phyloP scores from a whole-genome alignment of 2,888 invertebrate genomes.

The Auanema freiburgensis region DNA sequence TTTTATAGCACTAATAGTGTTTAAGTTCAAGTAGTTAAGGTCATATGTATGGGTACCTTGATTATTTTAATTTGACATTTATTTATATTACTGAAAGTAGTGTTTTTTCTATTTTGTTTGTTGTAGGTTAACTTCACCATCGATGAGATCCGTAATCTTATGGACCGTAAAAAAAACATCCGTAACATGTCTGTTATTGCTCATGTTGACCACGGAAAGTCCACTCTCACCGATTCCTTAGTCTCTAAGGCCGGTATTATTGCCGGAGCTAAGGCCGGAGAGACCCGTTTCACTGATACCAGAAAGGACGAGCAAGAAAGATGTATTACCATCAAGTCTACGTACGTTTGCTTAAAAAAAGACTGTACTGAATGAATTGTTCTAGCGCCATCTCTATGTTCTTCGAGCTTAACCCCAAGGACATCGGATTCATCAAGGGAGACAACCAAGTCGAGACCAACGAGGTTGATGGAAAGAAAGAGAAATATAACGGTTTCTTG shows the following conservation, averaged over 20 bases:
- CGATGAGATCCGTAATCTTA: constrained; percentile 98
- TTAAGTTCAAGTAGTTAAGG: no score
- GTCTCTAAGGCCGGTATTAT: constrained; percentile 99
- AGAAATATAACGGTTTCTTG: constrained; percentile 87
- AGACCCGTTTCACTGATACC: constrained; percentile 98
- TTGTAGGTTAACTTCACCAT: constrained; percentile 98
- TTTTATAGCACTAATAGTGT: background rate
- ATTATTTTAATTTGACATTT: no score
- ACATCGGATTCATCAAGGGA: constrained; percentile 84
- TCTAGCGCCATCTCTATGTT: constrained; percentile 96
- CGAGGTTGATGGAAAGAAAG: constrained; percentile 71
- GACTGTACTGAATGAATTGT: constrained; percentile 13
- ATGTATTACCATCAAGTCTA: constrained; percentile 99
- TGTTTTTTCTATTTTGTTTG: background rate
- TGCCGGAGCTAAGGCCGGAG: constrained; percentile 96
- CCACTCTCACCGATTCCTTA: constrained; percentile 96
- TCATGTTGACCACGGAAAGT: constrained; percentile 94
- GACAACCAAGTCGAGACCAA: constrained; percentile 46
- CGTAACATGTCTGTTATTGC: constrained; percentile 99
- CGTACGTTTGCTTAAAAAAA: constrained; percentile 74
- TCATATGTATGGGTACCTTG: no score
- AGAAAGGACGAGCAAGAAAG: constrained; percentile 99
- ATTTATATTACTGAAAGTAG: no score
- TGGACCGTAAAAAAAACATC: constrained; percentile 99
- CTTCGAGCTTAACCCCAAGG: constrained; percentile 93